Evolutionary conservation across 1,140 invertebrate genomes (phyloP), one percentile per base, ranked within the genome.

Genomic region (Lucilia sericata): DNA sequence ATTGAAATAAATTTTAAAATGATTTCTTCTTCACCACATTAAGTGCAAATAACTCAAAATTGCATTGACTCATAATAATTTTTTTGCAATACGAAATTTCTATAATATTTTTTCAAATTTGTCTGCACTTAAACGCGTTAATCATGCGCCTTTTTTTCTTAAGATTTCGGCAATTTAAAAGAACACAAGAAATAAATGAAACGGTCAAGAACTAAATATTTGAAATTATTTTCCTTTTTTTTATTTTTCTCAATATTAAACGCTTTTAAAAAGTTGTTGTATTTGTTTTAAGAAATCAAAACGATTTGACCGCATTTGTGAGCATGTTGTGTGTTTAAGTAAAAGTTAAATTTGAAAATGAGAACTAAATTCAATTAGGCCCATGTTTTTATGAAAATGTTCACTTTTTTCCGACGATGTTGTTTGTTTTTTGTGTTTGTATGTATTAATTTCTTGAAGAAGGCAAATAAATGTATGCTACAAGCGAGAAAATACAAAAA

Each of bases 321-420:
- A 70, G 65, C 65, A n/a, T 80, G 19, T 25, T 9, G 10, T 49
- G 76, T 80, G 76, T 49, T 49, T 80, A 49, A 80, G 76, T 51
- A 80, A 80, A 80, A 80, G 76, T 80, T 80, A 49, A 80, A 80
- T 80, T 80, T 80, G 76, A 80, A 80, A 80, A 80, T 80, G 76
- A 80, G 76, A 49, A 80, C 76, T 80, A 80, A 80, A 80, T 80
- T 80, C n/a, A 80, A 80, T 80, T 80, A 80, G 76, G 76, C 42
- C 76, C 76, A 80, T 19, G 19, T 47, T 80, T 76, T 76, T 76
- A 76, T 80, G 65, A 19, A 10, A 30, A 2, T 30, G 25, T 30
- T 30, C 25, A 30, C 25, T 30, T 30, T 30, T 30, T 30, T 30
- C 25, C 25, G 25, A 30, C 25, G 25, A 30, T 30, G 25, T 30